Evolutionary conservation across 1,140 invertebrate genomes (phyloP), one percentile per base, ranked within the genome.

Genomic region (Drosophila teissieri): DNA sequence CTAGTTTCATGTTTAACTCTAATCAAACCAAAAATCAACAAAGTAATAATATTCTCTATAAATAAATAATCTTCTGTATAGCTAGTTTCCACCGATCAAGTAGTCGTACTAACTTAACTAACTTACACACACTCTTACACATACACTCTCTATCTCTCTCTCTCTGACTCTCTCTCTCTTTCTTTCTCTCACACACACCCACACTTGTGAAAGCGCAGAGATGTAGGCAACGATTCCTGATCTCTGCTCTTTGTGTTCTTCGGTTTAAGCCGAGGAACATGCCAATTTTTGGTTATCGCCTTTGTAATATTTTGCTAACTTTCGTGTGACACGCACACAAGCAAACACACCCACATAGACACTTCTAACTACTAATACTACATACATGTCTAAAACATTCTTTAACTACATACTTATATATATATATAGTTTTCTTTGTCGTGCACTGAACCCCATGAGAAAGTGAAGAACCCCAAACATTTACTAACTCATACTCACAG

Each of bases 231-330:
- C 11, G 7, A n/a, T 19, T 6, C 6, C 2, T 8, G 12, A n/a
- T 70, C 48, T 54, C 40, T 48, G 51, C 49, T 2, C 72, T 39
- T 60, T 14, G 4, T 15, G 17, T 8, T 14, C 68, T 73, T 82
- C 73, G 79, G 79, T 14, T 27, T 14, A 4, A 11, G 15, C 31
- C 79, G 60, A 58, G 58, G 58, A 63, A 70, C 42, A 39, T 22
- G 10, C 17, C 15, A 48, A 48, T 44, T 63, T 78, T 81, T 54
- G 58, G 48, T 69, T 61, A 73, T 73, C 74, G 75, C 61, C 81
- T 88, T 88, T 88, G 75, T 80, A 89, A 88, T 88, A 88, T 83
- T 88, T 88, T 89, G 83, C 83, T 60, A 89, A 77, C 79, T 62
- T 88, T 83, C 83, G 58, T 83, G 60, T 73, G 52, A 86, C 53